Evolutionary conservation across 2,888 invertebrate genomes (phyloP).

Genomic region (Andrena praecox): DNA sequence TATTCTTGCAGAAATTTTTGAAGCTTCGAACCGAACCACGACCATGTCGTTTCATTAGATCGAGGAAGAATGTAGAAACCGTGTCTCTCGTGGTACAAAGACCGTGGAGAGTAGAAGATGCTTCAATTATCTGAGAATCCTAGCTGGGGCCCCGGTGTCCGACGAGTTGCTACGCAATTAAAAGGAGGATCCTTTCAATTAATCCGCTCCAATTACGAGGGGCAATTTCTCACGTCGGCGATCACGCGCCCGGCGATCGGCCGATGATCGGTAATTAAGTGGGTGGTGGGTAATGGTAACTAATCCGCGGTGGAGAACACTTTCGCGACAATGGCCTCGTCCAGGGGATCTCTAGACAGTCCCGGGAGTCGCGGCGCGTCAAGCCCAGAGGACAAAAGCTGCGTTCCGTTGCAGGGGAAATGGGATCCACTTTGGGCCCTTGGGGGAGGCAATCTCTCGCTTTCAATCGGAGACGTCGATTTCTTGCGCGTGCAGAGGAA

Average conservation of each 20-base stretch:
- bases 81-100: not conserved
- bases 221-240: conserved; percentile 29
- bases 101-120: not conserved
- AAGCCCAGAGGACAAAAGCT: too few species aligned
- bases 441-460: conserved; percentile 42
- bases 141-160: not conserved
- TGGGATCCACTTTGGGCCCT: conserved; percentile 9
- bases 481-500: not conserved
- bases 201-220: conserved; percentile 33
- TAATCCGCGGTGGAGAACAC: conserved; percentile 14
- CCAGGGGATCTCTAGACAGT: conserved; percentile 3
- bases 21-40: not conserved
- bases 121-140: conserved; percentile 26
- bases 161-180: not conserved
- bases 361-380: not conserved
- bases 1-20: conserved; percentile 11
- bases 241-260: conserved; percentile 26
- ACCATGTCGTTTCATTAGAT: conserved; percentile 15
- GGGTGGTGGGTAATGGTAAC: conserved; percentile 24
- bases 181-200: conserved; percentile 35
- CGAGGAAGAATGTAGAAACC: not conserved
- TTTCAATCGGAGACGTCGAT: not conserved
- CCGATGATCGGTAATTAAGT: conserved; percentile 41
- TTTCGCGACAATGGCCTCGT: too few species aligned
- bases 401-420: conserved; percentile 1